Base-by-base conservation (phyloP, 2,113 vertebrate species). In the Gobiocypris rarus region DNA sequence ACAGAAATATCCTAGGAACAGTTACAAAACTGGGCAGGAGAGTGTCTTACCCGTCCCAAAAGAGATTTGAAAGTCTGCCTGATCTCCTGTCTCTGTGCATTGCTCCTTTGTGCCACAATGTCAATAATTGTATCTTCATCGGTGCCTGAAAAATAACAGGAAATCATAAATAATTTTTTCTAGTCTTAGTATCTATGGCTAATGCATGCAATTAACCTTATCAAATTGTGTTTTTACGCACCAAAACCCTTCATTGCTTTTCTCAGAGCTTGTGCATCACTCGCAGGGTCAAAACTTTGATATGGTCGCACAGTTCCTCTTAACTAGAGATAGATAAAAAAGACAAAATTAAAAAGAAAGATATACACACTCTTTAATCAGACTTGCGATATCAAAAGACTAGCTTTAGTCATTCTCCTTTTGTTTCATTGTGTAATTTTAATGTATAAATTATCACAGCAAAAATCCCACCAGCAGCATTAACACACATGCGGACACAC, bases 171-270 rank as follows among this genome's bases (percentile, higher is more conserved):
- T 22, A 31, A 43, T 34, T 56, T 82, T 65, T 58, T n/a, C 17
- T 22, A 38, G n/a, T 5, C 7, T 45, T 61, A 61, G 11, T 28
- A 28, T 61, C 26, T 38, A 41, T 5, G 34, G 1, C 6, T 14
- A 73, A 70, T 34, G 22, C 50, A 81, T 10, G 3, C 2, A 84
- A 0, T 17, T 7, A 56, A 89, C 65, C 79, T 9, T 22, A 56
- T 26, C 9, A 3, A 58, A 69, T 78, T 84, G 0, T 85, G 0
- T 41, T 41, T 50, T 24, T 59, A 43, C 92, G 41, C 88, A 99
- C 98, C 97, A 19, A 99, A 93, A 17, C 97, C 97, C 89, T 99
- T 99, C 98, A 99, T 99, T 0, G 97, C 97, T 91, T 99, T 99
- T 91, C 97, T 94, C 73, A 99, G 92, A 1, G 95, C 96, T 88